Evolutionary conservation across 2,888 invertebrate species (phyloP), one percentile per base, ranked within the genome.

Genomic region (Sarcophaga subvicina): DNA sequence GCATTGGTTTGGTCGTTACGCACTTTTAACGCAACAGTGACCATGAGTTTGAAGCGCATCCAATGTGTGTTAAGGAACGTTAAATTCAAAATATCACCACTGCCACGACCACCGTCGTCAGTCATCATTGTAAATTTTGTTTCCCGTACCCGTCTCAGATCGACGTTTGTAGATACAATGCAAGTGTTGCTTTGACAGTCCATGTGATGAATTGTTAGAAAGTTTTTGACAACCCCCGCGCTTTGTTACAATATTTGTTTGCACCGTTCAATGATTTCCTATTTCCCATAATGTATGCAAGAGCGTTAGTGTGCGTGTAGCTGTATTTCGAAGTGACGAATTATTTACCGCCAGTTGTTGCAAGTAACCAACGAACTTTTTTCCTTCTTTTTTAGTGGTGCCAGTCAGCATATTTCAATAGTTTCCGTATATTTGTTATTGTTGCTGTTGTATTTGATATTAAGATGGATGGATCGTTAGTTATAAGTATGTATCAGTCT

Each of bases 11-110:
- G 80, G 25, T 62, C 47, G 71, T 78, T 87, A 87, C 88, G 88
- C 88, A 87, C 87, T 87, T 88, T 88, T 80, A 83, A 87, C 80
- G 85, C 88, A 71, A 86, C 81, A 84, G 66, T 70, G 81, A 75
- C 70, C 81, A 49, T 62, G 27, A 75, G 70, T 85, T 87, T 84
- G 73, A 78, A 85, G 79, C 83, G 87, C 87, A 85, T 80, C 85
- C 69, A 81, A 79, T 83, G 88, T 59, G 64, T 75, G 63, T 75
- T 25, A 66, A 66, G 25, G 70, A 76, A 84, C 66, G 62, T 71
- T 76, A 37, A 45, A 62, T 25, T 45, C 11, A 14, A 67, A 60
- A 27, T 37, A 20, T 27, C 22, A 73, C 22, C 54, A n/a, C 11
- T 49, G n/a, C 37, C 69, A 27, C 47, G 17, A 14, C 22, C 69